Evolutionary conservation across 2,888 invertebrate species (phyloP).

Genomic region (Tipula confusa): DNA sequence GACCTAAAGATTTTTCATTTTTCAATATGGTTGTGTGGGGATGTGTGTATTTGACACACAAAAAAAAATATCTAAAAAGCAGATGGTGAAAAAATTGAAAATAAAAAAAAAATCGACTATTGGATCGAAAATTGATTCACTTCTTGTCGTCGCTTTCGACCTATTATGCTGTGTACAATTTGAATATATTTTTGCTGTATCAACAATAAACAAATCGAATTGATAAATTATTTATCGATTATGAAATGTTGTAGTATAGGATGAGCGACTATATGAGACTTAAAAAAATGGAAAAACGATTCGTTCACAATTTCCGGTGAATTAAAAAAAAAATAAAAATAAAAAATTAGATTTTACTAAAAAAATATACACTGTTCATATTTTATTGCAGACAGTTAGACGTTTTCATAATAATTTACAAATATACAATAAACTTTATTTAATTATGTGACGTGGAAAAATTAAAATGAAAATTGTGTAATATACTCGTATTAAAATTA

Average conservation of each 20-base stretch:
- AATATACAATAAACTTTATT: background rate
- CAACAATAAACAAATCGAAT: background rate
- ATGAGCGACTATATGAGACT: background rate
- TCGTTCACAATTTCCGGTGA: constrained; percentile 4
- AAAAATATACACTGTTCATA: too few species aligned
- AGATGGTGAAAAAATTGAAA: background rate
- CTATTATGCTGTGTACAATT: background rate
- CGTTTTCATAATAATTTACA: background rate
- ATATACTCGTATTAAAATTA: background rate
- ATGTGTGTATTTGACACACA: background rate
- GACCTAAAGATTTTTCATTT: background rate
- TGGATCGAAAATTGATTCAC: background rate
- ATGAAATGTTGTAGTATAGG: background rate
- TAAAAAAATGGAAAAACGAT: background rate
- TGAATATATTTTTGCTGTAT: constrained; percentile 20
- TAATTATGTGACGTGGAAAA: background rate
- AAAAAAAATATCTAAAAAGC: constrained; percentile 20
- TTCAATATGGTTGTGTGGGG: background rate
- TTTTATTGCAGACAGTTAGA: background rate
- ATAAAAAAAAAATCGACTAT: background rate
- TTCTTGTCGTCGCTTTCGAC: background rate
- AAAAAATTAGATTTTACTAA: background rate
- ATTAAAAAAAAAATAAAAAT: background rate
- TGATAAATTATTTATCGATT: background rate
- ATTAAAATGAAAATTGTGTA: background rate